phyloP scores from a whole-genome alignment of 2,888 invertebrate genomes.

The Dicycla oo region DNA sequence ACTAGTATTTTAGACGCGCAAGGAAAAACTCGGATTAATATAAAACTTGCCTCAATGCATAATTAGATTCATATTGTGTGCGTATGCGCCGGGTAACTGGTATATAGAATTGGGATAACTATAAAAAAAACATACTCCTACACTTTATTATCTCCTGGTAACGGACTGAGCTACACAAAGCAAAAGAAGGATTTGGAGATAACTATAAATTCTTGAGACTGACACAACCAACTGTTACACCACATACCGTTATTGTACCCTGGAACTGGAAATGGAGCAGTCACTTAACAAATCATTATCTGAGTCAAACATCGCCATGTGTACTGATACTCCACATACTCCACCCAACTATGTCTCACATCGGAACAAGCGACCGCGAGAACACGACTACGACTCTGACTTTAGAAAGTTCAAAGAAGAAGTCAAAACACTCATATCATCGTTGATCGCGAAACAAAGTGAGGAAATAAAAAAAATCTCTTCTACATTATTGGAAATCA shows the following conservation, averaged over 20 bases:
- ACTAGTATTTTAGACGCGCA: background rate
- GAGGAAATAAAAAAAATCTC: constrained; percentile 21
- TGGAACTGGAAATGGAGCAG: background rate
- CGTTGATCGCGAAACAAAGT: background rate
- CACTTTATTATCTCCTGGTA: background rate
- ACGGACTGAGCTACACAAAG: background rate
- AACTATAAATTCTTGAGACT: background rate
- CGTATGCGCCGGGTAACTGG: background rate
- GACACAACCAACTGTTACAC: constrained; percentile 1
- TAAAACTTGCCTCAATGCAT: background rate
- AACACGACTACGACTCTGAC: background rate
- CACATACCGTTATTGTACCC: too few relatives aligned
- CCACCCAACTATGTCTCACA: background rate
- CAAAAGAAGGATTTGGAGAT: background rate
- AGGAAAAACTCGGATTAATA: background rate
- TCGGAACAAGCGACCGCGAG: background rate
- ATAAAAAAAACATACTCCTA: too few relatives aligned
- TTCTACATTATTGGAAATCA: constrained; percentile 2
- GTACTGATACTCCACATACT: background rate
- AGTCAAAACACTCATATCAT: constrained; percentile 11
- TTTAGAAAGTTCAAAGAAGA: constrained; percentile 16
- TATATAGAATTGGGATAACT: too few relatives aligned
- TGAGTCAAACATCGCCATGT: background rate
- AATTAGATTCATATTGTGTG: constrained; percentile 2
- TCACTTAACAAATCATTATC: constrained; percentile 1